Base-by-base conservation (phyloP, 1,140 invertebrate genomes). In the Platyscapa corneri region DNA sequence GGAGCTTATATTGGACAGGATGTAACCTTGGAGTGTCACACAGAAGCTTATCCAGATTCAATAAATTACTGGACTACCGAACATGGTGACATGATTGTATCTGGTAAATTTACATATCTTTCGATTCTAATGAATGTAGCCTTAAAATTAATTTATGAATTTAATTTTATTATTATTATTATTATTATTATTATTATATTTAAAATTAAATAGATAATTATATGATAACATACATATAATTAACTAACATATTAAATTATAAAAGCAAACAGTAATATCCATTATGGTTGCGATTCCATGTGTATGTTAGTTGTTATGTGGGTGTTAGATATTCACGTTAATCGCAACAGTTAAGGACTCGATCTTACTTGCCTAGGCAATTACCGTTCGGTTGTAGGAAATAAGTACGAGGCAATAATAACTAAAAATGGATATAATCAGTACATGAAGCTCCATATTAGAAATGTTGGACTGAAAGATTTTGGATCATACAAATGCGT, bases 401-500 rank as follows among this genome's bases (percentile, higher is more conserved):
- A 97, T 88, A 98, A 98, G 94, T 98, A 97, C 93, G 96, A 97
- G 90, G 96, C 97, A 74, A 94, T 96, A 84, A 95, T 95, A 60
- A 95, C 94, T 87, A 97, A 97, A 93, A 96, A 95, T 90, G 96
- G 96, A 82, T 98, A 98, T 93, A 97, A 96, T 89, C 96, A 97
- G 90, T 97, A 96, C 93, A 98, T 98, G 97, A 96, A 96, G 94
- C 94, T 98, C 88, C 97, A 97, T 93, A 97, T 98, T 90, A 94
- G 96, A 76, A 96, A 96, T 91, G 95, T 98, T 65, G 95, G 95
- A 32, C 93, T 94, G 82, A 95, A 94, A 87, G 97, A 98, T 92
- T 98, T 97, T 91, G 97, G 97, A 72, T 97, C 96, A 16, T 98
- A 98, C 94, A 96, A 96, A 91, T 99, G 98, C 91, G 97, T 99